Evolutionary conservation across 92 coral and sea anemone species (phyloP).

Genomic region (Pocillopora grandis): DNA sequence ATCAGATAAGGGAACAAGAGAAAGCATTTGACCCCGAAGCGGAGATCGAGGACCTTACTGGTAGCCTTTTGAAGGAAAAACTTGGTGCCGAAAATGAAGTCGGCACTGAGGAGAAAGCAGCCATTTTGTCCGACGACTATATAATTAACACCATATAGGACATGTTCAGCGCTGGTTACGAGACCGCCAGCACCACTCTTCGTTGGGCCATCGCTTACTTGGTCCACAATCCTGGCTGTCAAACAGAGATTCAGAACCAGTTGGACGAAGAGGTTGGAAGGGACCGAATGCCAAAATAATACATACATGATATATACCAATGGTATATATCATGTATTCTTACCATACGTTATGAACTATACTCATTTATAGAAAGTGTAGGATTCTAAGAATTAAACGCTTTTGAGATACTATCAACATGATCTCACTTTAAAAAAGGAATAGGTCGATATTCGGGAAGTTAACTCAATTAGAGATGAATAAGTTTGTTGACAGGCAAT

Average conservation of each 20-base stretch:
- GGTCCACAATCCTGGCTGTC: slow-evolving; percentile 50
- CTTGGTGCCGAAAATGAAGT: slow-evolving; percentile 14
- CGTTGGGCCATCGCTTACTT: slow-evolving; percentile 20
- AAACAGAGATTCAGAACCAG: slow-evolving; percentile 43
- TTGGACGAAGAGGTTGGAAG: slow-evolving; percentile 35
- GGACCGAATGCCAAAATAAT: too few species aligned
- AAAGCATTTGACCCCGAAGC: slow-evolving; percentile 8
- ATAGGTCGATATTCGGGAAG: too few species aligned
- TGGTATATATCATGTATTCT: too few species aligned
- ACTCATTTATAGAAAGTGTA: too few species aligned
- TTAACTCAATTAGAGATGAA: too few species aligned
- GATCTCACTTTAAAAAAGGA: too few species aligned
- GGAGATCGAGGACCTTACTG: neutral
- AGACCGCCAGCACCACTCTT: too few species aligned
- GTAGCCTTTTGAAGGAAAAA: slow-evolving; percentile 13
- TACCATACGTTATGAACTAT: too few species aligned
- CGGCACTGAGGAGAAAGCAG: slow-evolving; percentile 14
- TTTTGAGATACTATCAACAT: too few species aligned
- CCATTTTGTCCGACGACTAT: slow-evolving; percentile 36
- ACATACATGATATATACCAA: too few species aligned
- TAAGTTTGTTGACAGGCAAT: too few species aligned
- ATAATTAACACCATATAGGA: slow-evolving; percentile 30
- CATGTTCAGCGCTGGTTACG: slow-evolving; percentile 25
- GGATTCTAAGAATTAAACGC: too few species aligned
- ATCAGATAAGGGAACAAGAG: slow-evolving; percentile 10